Evolutionary conservation across 2,797 vertebrate genomes (phyloP).

Genomic region (Aplochiton taeniatus): DNA sequence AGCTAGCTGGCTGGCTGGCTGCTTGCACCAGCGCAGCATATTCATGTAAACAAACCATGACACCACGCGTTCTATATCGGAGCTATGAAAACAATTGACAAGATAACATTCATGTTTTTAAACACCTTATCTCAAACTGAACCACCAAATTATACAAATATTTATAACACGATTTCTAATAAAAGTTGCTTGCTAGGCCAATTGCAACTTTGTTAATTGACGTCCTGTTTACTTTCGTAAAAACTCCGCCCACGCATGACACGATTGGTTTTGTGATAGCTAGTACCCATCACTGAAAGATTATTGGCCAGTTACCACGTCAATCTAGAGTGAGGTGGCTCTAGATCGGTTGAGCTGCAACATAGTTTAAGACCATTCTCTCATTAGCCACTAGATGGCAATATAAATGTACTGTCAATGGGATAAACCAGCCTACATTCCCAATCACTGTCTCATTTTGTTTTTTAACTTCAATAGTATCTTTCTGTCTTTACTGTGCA

Average conservation of each 20-base stretch:
- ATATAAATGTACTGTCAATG: constrained; percentile 32
- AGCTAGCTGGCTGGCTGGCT: constrained; percentile 40
- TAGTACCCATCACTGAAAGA: neutral
- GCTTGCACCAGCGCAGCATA: constrained; percentile 38
- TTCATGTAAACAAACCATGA: constrained; percentile 67
- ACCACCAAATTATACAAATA: too few species aligned
- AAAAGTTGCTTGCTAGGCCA: too few species aligned
- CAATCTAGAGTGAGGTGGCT: constrained; percentile 6
- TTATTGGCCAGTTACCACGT: constrained; percentile 10
- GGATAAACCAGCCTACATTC: too few species aligned
- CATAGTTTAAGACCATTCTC: neutral
- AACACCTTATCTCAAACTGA: too few species aligned
- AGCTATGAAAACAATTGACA: too few species aligned
- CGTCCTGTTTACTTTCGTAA: constrained; percentile 7
- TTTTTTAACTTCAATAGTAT: too few species aligned
- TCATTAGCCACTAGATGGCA: constrained; percentile 71
- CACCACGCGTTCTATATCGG: neutral
- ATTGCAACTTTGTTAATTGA: neutral
- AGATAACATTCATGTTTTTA: too few species aligned
- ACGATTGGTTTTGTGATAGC: constrained; percentile 15
- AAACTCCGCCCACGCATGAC: constrained; percentile 6
- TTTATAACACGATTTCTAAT: too few species aligned
- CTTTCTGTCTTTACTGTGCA: too few species aligned
- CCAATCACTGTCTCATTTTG: too few species aligned
- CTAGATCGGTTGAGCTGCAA: constrained; percentile 36